A percentile compares a stretch with the other conserved stretches of the same genome.
phyloP scores from a whole-genome alignment of 2,797 vertebrate genomes.

The Ctenopoma kingsleyae region DNA sequence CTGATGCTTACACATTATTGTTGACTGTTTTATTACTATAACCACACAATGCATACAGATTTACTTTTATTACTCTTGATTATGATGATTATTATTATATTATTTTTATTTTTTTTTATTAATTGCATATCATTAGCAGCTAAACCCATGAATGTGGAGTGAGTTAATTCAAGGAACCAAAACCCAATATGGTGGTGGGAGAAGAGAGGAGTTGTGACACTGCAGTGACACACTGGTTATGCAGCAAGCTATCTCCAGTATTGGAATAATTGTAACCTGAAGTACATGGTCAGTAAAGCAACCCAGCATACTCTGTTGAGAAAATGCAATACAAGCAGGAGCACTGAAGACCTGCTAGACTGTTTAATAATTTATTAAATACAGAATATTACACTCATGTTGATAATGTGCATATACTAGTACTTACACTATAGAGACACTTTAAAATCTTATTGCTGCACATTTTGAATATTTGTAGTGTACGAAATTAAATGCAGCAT shows the following conservation, averaged over 20 bases:
- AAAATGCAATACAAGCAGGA: slow-evolving; percentile 33
- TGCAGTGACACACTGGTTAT: slow-evolving; percentile 24
- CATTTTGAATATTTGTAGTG: slow-evolving; percentile 56
- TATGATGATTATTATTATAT: neutral
- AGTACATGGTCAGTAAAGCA: slow-evolving; percentile 6
- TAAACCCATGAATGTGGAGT: slow-evolving; percentile 49
- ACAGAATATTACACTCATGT: slow-evolving; percentile 82
- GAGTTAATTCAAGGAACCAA: slow-evolving; percentile 53
- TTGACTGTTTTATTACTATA: slow-evolving; percentile 10
- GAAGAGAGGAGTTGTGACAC: slow-evolving; percentile 27
- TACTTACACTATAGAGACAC: slow-evolving; percentile 69
- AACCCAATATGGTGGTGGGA: slow-evolving; percentile 43
- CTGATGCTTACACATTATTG: slow-evolving; percentile 12
- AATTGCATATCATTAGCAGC: slow-evolving; percentile 60
- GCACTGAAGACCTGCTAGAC: slow-evolving; percentile 24
- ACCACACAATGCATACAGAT: neutral
- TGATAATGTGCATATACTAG: slow-evolving; percentile 77
- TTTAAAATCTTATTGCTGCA: slow-evolving; percentile 84
- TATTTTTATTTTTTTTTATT: neutral
- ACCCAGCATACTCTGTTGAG: slow-evolving; percentile 1
- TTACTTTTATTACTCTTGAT: neutral
- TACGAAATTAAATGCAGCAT: slow-evolving; percentile 75
- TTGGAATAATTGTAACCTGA: slow-evolving; percentile 21
- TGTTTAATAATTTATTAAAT: slow-evolving; percentile 84
- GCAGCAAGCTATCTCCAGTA: slow-evolving; percentile 25